Percentiles rank a stretch among this genome's conserved stretches.
Conservation (phyloP, 2,113 vertebrate genomes). For the Silurus asotus region DNA sequence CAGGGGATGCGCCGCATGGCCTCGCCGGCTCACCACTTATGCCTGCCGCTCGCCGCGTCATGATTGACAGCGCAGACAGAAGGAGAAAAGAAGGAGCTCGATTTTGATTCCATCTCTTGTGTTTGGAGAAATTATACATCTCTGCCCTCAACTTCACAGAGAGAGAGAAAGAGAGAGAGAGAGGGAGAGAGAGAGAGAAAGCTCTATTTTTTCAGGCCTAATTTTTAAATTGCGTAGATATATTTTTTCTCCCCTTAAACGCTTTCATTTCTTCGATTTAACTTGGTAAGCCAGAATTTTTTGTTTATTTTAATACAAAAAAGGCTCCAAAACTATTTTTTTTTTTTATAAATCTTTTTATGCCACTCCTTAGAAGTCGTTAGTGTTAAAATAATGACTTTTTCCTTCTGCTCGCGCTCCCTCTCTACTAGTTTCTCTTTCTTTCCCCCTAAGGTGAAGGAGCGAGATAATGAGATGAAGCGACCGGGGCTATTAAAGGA, state of each 20-base stretch:
- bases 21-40: slow-evolving; percentile 62
- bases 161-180: slow-evolving; percentile 13
- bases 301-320: neutral
- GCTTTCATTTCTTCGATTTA: neutral
- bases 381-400: slow-evolving; percentile 39
- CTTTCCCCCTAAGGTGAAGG: slow-evolving; percentile 9
- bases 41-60: slow-evolving; percentile 63
- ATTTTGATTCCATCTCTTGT: slow-evolving; percentile 64
- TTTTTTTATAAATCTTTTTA: neutral
- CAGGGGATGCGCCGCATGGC: slow-evolving; percentile 65
- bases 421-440: slow-evolving; percentile 41
- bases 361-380: neutral
- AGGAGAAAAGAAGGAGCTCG: slow-evolving; percentile 52
- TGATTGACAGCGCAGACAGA: slow-evolving; percentile 66
- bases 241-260: neutral
- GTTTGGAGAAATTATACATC: slow-evolving; percentile 65
- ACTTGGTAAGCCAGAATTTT: neutral
- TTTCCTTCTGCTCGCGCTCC: slow-evolving; percentile 9
- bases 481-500: slow-evolving; percentile 71
- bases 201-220: neutral
- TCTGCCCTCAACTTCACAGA: slow-evolving; percentile 47
- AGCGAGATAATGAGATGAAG: slow-evolving; percentile 61
- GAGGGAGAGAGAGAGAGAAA: slow-evolving; percentile 1
- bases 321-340: too few species aligned
- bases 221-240: neutral